Base-by-base conservation (phyloP, 2,888 invertebrate genomes). In the Petrolisthes manimaculis region DNA sequence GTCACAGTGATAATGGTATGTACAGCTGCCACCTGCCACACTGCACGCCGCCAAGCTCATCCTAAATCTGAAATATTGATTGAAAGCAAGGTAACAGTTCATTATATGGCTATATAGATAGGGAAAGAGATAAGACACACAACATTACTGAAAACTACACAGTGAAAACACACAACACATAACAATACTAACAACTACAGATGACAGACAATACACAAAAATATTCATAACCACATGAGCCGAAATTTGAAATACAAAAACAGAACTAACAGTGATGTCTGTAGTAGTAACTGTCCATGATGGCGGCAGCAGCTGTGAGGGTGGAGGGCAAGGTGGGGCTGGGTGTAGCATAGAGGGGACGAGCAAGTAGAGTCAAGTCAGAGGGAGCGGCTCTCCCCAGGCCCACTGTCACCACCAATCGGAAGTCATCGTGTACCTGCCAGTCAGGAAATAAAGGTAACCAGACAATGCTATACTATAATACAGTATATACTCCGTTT, bases 381-480 rank as follows among this genome's bases (percentile, higher is more conserved):
- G 85, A 71, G 21, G 89, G 85, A 3, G 81, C 79, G 4, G 51
- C 78, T 37, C 71, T 80, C 9, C 67, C 84, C 56, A 80, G 84
- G n/a, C 84, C 61, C 24, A 88, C 88, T 37, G 88, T 84, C 54
- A 88, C 84, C 71, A 88, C 80, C 51, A 88, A 67, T 21, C 88
- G 84, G 67, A 88, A 88, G 37, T 88, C 88, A 14, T 88, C 88
- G 75, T 88, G 88, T 3, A 88, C 88, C 88, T 88, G 37, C 37
- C 37, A 37, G 37, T 37, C 37, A 2, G 37, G 37, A 37, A 37
- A 37, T 37, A 2, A 37, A 37, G 37, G 37, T 1, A 37, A 37
- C 37, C 37, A 1, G 37, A 37, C 37, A 37, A 37, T 37, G 2
- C 37, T 37, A n/a, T n/a, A n/a, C n/a, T n/a, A n/a, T n/a, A n/a